Evolutionary conservation across 2,113 vertebrate species (phyloP).

Genomic region (Corvus moneduloides): DNA sequence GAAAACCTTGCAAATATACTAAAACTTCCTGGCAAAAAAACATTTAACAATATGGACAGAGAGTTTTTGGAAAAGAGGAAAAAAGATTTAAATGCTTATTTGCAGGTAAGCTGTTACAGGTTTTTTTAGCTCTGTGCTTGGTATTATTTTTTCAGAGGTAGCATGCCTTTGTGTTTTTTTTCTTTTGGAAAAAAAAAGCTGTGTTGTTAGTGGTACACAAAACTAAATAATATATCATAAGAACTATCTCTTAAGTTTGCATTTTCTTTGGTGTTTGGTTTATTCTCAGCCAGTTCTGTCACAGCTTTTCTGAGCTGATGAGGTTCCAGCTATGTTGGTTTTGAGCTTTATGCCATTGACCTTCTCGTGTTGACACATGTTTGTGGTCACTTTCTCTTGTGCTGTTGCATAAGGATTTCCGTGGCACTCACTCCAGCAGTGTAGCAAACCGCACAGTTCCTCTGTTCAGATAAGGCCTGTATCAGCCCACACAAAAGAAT

Average conservation of each 20-base stretch:
- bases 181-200: neutral
- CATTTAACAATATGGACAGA: conserved; percentile 99
- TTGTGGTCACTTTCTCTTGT: neutral
- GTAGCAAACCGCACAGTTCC: neutral
- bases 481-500: neutral
- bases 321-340: neutral
- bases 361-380: neutral
- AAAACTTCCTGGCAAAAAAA: conserved; percentile 98
- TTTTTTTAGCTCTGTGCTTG: neutral
- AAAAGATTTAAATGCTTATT: conserved; percentile 93
- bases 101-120: conserved; percentile 79
- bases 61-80: conserved; percentile 97
- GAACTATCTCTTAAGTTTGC: neutral
- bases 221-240: neutral
- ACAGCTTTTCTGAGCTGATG: neutral
- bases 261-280: neutral
- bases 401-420: neutral
- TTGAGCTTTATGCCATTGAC: neutral
- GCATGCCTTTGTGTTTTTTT: neutral
- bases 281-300: neutral
- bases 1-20: conserved; percentile 88
- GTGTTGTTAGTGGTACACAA: neutral
- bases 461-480: neutral
- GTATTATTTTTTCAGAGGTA: neutral
- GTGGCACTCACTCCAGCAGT: rapidly evolving